These are phyloP conservation scores for Sphaerophoria taeniata DNA, from an alignment of 2,888 invertebrate species.

Conservation along the genomic window DNA sequence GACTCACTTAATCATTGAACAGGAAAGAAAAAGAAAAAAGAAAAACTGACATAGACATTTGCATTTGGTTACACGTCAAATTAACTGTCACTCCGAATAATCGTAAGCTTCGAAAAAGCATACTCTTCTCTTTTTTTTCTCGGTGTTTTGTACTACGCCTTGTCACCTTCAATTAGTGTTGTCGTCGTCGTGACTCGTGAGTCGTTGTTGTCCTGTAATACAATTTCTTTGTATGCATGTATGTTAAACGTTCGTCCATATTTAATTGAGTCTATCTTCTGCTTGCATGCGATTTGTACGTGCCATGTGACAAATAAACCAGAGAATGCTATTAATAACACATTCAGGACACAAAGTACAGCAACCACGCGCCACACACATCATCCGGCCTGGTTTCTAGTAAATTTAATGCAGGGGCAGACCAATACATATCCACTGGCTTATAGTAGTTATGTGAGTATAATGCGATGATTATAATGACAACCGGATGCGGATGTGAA, in stretches of 20 bases:
- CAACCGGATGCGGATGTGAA: conserved; percentile 17
- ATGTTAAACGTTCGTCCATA: background rate
- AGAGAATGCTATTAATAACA: conserved; percentile 30
- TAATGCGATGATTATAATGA: background rate
- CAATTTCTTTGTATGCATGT: conserved; percentile 33
- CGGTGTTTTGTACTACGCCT: conserved; percentile 6
- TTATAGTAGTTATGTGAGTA: background rate
- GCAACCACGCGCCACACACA: background rate
- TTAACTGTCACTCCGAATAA: conserved; percentile 42
- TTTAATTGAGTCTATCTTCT: background rate
- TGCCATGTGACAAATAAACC: conserved; percentile 19
- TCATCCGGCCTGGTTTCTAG: too few relatives aligned
- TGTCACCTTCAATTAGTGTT: conserved; percentile 45
- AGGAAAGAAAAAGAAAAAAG: background rate
- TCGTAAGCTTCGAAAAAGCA: conserved; percentile 21
- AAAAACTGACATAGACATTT: background rate
- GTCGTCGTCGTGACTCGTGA: too few relatives aligned
- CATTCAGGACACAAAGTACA: background rate
- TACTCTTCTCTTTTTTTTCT: background rate
- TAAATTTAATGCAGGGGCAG: background rate
- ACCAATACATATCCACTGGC: background rate
- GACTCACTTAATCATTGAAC: background rate
- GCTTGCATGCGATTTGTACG: conserved; percentile 18
- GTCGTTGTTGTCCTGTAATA: conserved; percentile 41
- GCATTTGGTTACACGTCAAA: conserved; percentile 50